These are phyloP conservation scores for Apaloderma vittatum DNA, from an alignment of 2,113 vertebrate genomes.

Conservation along the genomic window DNA sequence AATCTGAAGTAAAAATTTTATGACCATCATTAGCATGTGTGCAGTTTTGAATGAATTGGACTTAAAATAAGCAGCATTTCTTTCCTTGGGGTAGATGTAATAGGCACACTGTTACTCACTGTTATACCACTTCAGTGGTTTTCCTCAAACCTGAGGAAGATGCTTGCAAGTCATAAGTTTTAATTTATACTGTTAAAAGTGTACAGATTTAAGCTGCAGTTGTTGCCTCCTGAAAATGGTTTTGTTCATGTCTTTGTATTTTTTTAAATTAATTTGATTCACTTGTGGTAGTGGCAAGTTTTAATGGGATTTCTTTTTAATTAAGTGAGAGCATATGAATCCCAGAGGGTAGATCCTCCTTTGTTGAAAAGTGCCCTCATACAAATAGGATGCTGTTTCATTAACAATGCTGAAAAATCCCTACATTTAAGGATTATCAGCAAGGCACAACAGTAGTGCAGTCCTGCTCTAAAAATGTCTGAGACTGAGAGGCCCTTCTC, in stretches of 20 bases:
- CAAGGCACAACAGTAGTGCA: neutral
- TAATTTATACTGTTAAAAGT: neutral
- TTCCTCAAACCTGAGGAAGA: neutral
- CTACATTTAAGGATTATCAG: neutral
- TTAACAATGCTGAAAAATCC: neutral
- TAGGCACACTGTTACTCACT: neutral
- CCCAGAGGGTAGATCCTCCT: conserved; percentile 31
- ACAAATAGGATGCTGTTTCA: conserved; percentile 46
- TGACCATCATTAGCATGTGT: neutral
- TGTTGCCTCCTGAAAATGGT: neutral
- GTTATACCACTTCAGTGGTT: neutral
- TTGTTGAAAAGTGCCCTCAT: conserved; percentile 13
- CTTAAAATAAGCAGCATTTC: neutral
- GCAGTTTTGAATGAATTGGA: neutral
- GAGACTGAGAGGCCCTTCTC: neutral
- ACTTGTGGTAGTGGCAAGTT: conserved; percentile 5
- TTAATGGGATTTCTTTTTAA: conserved; percentile 62
- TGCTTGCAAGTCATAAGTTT: neutral
- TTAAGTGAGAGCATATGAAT: conserved; percentile 16
- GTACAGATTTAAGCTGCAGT: neutral
- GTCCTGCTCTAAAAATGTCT: conserved; percentile 4
- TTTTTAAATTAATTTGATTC: conserved; percentile 29
- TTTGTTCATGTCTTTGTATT: neutral
- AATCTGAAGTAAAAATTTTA: neutral
- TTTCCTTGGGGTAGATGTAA: neutral